Evolutionary conservation across 2,797 vertebrate species (phyloP), one percentile per base, ranked within the genome.

Genomic region (Poecile montanus): DNA sequence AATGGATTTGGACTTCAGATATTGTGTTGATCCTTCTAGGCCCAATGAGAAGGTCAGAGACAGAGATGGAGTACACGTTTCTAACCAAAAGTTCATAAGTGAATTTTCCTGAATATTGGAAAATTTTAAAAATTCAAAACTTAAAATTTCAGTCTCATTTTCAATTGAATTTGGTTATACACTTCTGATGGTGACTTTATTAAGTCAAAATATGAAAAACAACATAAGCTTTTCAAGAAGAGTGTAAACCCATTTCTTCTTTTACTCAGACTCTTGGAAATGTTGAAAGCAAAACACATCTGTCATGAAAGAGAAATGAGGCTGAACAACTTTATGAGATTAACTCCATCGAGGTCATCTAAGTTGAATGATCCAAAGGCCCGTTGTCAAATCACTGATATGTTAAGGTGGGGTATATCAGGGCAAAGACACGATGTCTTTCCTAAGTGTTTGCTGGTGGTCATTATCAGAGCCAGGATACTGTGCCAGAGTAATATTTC

Each of bases 1-100:
- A 74, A 91, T 19, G 4, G 18, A 25, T 82, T 70, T 68, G 51
- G 21, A 15, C 11, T 38, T 82, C 26, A 82, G 16, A 16, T 11
- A 40, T 1, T 18, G 8, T 22, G 1, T 61, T 82, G 19, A 50
- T 16, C 9, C 0, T 66, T 48, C 11, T 0, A 18, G 18, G 23
- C 61, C 5, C 5, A 45, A 7, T 22, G 6, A 48, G 10, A 30
- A 50, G 2, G 10, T 34, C n/a, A 48, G 23, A 84, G 22, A 3
- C 17, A 74, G 50, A 58, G 8, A 7, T 5, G 6, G 5, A 57
- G 13, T 17, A n/a, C 3, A 2, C 8, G 40, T 32, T 76, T 89
- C n/a, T 62, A 40, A 83, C n/a, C 10, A 45, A 11, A 70, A 89
- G n/a, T 19, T 56, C 11, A 4, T 18, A 76, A 50, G 3, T 27